Percentiles rank a stretch among this genome's conserved stretches.
phyloP scores from a whole-genome alignment of 2,797 vertebrate species.

The Phoxinus dragarum region DNA sequence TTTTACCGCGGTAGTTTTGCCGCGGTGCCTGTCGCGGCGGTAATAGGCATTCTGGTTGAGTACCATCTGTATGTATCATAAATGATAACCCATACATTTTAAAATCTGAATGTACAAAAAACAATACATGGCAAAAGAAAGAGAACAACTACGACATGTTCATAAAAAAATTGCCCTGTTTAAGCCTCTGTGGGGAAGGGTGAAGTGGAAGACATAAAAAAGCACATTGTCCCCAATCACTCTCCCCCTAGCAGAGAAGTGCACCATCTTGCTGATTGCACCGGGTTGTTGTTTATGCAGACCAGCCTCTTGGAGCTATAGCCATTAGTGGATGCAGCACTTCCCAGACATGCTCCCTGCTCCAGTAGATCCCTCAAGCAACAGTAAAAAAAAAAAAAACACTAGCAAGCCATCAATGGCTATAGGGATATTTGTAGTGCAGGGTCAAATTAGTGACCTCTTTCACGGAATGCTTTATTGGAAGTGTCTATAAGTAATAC shows the following conservation, averaged over 20 bases:
- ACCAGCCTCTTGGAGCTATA: conserved; percentile 57
- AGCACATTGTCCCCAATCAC: conserved; percentile 54
- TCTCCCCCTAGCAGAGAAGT: conserved; percentile 38
- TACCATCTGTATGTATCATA: too few species aligned
- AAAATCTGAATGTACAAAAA: conserved; percentile 20
- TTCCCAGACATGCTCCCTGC: conserved; percentile 42
- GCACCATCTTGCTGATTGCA: conserved; percentile 65
- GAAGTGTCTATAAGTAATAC: conserved; percentile 30
- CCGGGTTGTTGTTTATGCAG: conserved; percentile 67
- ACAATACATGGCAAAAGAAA: conserved; percentile 1
- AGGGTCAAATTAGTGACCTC: conserved; percentile 16
- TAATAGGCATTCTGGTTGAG: too few species aligned
- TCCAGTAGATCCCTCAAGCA: conserved; percentile 59
- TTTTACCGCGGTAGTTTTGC: too few species aligned
- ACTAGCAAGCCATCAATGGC: not conserved
- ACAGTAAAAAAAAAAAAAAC: conserved; percentile 57
- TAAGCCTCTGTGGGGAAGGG: conserved; percentile 44
- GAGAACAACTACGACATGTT: conserved; percentile 8
- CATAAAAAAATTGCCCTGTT: conserved; percentile 46
- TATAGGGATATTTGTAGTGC: conserved; percentile 7
- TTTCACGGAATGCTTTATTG: conserved; percentile 20
- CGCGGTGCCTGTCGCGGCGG: too few species aligned
- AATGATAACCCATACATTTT: not conserved
- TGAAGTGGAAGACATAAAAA: conserved; percentile 51
- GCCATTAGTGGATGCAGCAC: conserved; percentile 63